Base-by-base conservation (phyloP, 1,140 invertebrate genomes). In the Pseudomyrmex cubaensis region DNA sequence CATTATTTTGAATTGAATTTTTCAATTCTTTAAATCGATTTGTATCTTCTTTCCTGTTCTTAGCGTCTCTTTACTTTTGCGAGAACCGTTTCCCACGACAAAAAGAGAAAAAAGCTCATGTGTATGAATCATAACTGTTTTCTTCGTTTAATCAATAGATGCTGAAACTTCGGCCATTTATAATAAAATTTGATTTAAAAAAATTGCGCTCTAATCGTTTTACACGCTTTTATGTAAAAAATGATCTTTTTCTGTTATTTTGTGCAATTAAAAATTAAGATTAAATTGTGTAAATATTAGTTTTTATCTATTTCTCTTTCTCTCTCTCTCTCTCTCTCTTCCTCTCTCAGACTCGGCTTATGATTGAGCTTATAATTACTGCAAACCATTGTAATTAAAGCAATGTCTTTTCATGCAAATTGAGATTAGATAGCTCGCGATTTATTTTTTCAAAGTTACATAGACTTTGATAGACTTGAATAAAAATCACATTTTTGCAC, bases 81-180 rank as follows among this genome's bases (percentile, higher is more conserved):
- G 12, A 75, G 56, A 25, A 82, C 66, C 77, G 72, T 88, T 88
- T 88, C 87, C 85, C 86, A 87, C 83, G 77, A 82, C 77, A 66
- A 57, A 25, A 50, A 73, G 22, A 57, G 69, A 22, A 50, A 76
- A 72, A 54, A 54, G 73, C 72, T 52, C 56, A 52, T 50, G 66
- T 35, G 25, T 35, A 35, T 61, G 85, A 87, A 85, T 82, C 66
- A 66, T 75, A 84, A 59, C 61, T 87, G 83, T 85, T 87, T 63
- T 74, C 77, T 61, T 54, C 56, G 70, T 63, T 87, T 85, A 88
- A 87, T 87, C 73, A 86, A 77, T 82, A 59, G 66, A 25, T 44
- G 15, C 35, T 22, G 35, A 59, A 72, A 85, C 56, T 75, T 66
- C 9, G 52, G 10, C 15, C 44, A 56, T 78, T 77, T 73, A 74